These are phyloP conservation scores for Salpingus planirostris DNA, from an alignment of 2,888 invertebrate genomes.

Conservation along the genomic window DNA sequence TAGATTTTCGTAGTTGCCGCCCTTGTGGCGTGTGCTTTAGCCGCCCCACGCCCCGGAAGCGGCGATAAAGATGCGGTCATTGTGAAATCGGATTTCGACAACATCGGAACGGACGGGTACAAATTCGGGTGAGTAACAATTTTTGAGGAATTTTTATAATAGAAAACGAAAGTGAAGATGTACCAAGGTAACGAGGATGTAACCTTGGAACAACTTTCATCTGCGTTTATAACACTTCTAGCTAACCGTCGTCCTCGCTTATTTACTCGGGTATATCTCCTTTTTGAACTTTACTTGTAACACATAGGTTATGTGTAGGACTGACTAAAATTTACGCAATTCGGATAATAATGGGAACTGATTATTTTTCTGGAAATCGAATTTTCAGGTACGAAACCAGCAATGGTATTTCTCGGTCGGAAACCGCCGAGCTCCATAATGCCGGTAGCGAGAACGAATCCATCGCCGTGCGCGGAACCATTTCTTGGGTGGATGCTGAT, in stretches of 20 bases:
- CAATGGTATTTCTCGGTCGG: conserved; percentile 51
- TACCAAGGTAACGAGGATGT: too few species aligned
- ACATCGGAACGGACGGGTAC: conserved; percentile 44
- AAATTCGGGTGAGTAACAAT: conserved; percentile 33
- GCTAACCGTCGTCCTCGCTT: too few species aligned
- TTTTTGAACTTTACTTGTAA: too few species aligned
- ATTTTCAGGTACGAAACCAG: conserved; percentile 53
- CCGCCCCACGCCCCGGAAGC: conserved; percentile 25
- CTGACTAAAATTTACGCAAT: too few species aligned
- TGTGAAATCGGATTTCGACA: conserved; percentile 52
- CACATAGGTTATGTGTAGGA: too few species aligned
- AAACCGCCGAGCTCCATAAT: conserved; percentile 52
- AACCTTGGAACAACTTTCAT: too few species aligned
- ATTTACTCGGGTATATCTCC: too few species aligned
- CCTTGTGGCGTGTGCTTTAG: conserved; percentile 22
- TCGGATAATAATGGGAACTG: too few species aligned
- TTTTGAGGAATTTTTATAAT: neutral
- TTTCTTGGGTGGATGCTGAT: conserved; percentile 52
- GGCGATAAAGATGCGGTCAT: conserved; percentile 48
- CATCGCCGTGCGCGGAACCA: conserved; percentile 52
- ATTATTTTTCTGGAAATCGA: neutral
- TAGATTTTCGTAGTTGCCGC: conserved; percentile 21
- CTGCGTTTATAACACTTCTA: too few species aligned
- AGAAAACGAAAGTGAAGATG: too few species aligned
- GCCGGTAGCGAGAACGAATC: conserved; percentile 56